Base-by-base conservation (phyloP, 2,888 invertebrate genomes). In the Globia sparganii region DNA sequence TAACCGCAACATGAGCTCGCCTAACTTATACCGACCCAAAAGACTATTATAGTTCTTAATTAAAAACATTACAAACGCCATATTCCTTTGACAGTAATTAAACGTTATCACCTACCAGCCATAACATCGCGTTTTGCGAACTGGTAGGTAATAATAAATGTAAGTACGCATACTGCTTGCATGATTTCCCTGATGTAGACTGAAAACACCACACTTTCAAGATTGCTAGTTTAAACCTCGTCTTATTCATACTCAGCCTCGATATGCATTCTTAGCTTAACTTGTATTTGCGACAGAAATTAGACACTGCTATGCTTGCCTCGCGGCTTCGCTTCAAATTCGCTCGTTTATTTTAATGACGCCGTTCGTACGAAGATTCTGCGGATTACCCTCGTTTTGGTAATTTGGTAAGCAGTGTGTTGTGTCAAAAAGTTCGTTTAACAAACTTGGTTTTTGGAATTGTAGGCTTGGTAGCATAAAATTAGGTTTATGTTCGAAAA, bases 261-360 rank as follows among this genome's bases (percentile, higher is more conserved):
- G 28, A 37, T 34, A 37, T 83, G 43, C 37, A 59, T 80, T 59
- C 53, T 56, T 71, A 81, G 66, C 53, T 81, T 75, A 80, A 81
- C 61, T 81, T 69, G 64, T 85, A 72, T 85, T 75, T 75, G 72
- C 61, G 69, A 85, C 68, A 72, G 81, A 71, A 86, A 83, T 83
- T 77, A 77, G 83, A 82, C 65, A 71, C 72, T 34, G 74, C 69
- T 40, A 75, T 83, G 72, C 43, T 61, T 69, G 84, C 78, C 66
- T 72, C 72, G 83, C 62, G 86, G 78, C 53, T 77, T 86, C 69
- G 78, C 78, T 70, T 84, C 74, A 78, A 75, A 83, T 83, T 86
- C 64, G 67, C 84, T 81, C 83, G 72, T 87, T 87, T 82, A 82
- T 87, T 88, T 85, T 88, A 87, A 87, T 88, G 87, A 72, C 64